Conservation (phyloP, 2,888 invertebrate species). For the Hipparchia semele region DNA sequence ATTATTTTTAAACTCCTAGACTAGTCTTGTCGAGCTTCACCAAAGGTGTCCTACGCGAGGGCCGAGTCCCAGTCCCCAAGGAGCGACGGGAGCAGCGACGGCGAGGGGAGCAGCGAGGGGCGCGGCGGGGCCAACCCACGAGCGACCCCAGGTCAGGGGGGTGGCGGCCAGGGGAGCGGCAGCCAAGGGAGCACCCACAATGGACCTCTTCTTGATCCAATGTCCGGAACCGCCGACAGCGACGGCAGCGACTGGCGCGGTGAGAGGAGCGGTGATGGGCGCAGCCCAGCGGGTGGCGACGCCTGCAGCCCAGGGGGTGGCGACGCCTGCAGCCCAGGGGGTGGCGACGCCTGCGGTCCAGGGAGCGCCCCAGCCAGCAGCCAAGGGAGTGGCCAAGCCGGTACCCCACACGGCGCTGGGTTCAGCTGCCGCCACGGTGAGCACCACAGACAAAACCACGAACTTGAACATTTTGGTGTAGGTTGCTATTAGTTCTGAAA, state of each 20-base stretch:
- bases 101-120: conserved; percentile 28
- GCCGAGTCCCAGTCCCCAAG: conserved; percentile 29
- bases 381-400: conserved; percentile 15
- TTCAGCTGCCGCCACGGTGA: conserved; percentile 81
- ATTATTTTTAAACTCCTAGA: not conserved
- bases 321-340: conserved; percentile 5
- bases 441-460: conserved; percentile 85
- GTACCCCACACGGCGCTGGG: conserved; percentile 54
- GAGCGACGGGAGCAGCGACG: conserved; percentile 20
- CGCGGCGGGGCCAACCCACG: conserved; percentile 6
- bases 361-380: conserved; percentile 7
- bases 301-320: not conserved
- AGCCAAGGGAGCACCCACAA: conserved; percentile 11
- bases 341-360: not conserved
- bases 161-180: conserved; percentile 40
- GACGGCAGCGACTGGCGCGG: conserved; percentile 2
- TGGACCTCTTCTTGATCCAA: conserved; percentile 19
- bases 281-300: not conserved
- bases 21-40: conserved; percentile 12
- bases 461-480: conserved; percentile 82
- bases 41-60: conserved; percentile 32
- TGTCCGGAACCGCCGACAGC: conserved; percentile 7
- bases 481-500: conserved; percentile 61
- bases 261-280: conserved; percentile 5
- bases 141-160: conserved; percentile 5